Conservation (phyloP, 2,797 vertebrate genomes). For the Jordanella pulchra region DNA sequence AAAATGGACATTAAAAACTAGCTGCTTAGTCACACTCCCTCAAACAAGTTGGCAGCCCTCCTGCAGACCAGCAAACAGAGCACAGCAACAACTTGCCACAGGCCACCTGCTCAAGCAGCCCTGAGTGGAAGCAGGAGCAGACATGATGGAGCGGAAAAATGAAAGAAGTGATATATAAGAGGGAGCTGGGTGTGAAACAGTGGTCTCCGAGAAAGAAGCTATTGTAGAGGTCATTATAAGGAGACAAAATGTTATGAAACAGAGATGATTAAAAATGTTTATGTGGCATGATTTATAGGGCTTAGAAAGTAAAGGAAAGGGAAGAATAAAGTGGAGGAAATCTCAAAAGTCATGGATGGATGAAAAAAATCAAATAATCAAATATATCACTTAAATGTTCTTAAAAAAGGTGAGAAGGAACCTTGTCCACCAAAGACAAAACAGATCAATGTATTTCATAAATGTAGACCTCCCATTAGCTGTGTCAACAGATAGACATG, state of each 20-base stretch:
- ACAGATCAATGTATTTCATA: conserved; percentile 42
- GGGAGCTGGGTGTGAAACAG: conserved; percentile 47
- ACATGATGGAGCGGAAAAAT: conserved; percentile 53
- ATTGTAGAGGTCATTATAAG: conserved; percentile 57
- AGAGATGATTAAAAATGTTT: conserved; percentile 10
- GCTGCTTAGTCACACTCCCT: conserved; percentile 24
- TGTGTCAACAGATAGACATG: conserved; percentile 54
- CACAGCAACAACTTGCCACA: conserved; percentile 68
- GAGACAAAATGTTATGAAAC: conserved; percentile 32
- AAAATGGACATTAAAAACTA: conserved; percentile 16
- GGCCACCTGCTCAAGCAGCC: conserved; percentile 73
- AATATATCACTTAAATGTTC: background rate
- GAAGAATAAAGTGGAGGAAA: conserved; percentile 4
- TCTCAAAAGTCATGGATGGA: background rate
- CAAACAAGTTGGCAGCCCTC: conserved; percentile 58
- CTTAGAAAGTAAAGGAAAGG: conserved; percentile 11
- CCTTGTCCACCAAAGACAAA: conserved; percentile 1
- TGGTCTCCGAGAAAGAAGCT: conserved; percentile 31
- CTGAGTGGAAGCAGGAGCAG: conserved; percentile 48
- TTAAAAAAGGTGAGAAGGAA: conserved; percentile 13
- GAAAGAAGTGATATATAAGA: conserved; percentile 31
- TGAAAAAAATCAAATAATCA: background rate
- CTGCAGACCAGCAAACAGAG: conserved; percentile 70
- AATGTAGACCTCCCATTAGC: conserved; percentile 31
- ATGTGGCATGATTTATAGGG: conserved; percentile 16